A percentile compares a stretch with the other conserved stretches of the same genome.
Conservation (phyloP, 2,888 invertebrate species). For the Catocala fraxini region DNA sequence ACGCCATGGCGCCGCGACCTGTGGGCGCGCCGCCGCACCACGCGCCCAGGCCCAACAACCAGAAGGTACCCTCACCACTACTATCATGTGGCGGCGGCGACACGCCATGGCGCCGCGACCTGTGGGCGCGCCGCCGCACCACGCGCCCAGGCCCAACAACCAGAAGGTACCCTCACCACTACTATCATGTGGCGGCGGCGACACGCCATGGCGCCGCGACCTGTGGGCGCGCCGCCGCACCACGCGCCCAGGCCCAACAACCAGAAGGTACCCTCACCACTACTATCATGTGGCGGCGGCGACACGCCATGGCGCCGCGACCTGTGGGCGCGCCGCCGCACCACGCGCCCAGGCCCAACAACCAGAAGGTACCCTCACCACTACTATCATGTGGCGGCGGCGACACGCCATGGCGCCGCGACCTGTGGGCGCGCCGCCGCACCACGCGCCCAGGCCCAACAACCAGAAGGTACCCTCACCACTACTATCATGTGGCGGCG, state of each 20-base stretch:
- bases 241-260: not conserved
- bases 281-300: slow-evolving; percentile 18
- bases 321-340: slow-evolving; percentile 1
- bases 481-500: slow-evolving; percentile 16
- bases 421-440: slow-evolving; percentile 1
- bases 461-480: slow-evolving; percentile 13
- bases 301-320: slow-evolving; percentile 34
- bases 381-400: slow-evolving; percentile 13
- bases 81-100: slow-evolving; percentile 27
- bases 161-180: slow-evolving; percentile 13
- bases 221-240: slow-evolving; percentile 1
- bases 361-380: slow-evolving; percentile 13
- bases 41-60: not conserved
- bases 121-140: not conserved
- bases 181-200: slow-evolving; percentile 25
- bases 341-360: not conserved
- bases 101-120: slow-evolving; percentile 28
- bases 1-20: slow-evolving; percentile 26
- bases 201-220: slow-evolving; percentile 30
- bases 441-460: not conserved
- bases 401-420: slow-evolving; percentile 37
- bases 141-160: not conserved
- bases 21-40: slow-evolving; percentile 1
- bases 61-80: slow-evolving; percentile 13
- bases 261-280: slow-evolving; percentile 13